These are phyloP conservation scores for Cantharis flavilabris DNA, from an alignment of 2,888 invertebrate genomes.

Conservation along the genomic window DNA sequence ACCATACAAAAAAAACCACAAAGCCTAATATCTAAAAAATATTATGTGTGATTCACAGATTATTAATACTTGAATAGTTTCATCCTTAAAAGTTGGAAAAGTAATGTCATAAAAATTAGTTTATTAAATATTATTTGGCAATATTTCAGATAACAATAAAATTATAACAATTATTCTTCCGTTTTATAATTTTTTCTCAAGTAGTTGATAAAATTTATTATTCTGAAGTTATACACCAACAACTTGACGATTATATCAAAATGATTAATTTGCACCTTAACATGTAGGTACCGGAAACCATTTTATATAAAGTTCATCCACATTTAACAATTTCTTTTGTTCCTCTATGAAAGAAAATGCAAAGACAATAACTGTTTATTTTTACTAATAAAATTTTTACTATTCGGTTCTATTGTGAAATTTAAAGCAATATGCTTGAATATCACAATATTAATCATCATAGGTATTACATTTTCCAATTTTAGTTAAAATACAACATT, in stretches of 20 bases:
- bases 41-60: too few species aligned
- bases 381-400: neutral
- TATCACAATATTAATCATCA: neutral
- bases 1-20: too few species aligned
- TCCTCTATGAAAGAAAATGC: neutral
- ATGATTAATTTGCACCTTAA: neutral
- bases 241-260: neutral
- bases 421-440: neutral
- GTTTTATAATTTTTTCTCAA: neutral
- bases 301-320: neutral
- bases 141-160: neutral
- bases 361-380: neutral
- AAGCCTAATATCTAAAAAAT: too few species aligned
- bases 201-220: neutral
- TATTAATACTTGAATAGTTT: too few species aligned
- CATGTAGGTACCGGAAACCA: neutral
- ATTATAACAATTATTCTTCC: too few species aligned
- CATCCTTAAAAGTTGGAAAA: too few species aligned
- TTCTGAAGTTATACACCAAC: neutral
- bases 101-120: too few species aligned
- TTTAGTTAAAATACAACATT: neutral
- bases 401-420: neutral
- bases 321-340: neutral
- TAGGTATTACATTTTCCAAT: neutral
- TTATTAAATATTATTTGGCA: neutral